Conservation (phyloP, 2,113 vertebrate genomes). For the Esox niger region DNA sequence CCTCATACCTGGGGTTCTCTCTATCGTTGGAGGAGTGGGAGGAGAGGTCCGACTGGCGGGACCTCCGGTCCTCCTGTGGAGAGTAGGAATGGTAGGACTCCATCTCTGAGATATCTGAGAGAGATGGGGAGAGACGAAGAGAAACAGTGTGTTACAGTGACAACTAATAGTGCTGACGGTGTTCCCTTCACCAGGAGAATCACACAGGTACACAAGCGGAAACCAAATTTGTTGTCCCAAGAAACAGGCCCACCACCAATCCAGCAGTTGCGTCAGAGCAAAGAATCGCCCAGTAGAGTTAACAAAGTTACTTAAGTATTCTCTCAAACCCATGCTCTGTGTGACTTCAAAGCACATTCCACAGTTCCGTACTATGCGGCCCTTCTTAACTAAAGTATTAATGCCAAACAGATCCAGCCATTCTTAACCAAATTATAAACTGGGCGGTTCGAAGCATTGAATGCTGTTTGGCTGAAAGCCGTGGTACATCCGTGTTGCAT, state of each 20-base stretch:
- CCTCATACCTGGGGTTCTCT: constrained; percentile 76
- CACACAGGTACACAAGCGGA: constrained; percentile 5
- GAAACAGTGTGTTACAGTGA: constrained; percentile 2
- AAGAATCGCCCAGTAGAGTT: constrained; percentile 1
- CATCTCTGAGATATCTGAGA: constrained; percentile 89
- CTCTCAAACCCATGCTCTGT: constrained; percentile 7
- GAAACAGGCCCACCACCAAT: constrained; percentile 32
- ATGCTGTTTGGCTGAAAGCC: no score
- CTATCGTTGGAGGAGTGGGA: constrained; percentile 89
- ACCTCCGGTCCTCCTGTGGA: constrained; percentile 80
- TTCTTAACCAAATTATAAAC: no score
- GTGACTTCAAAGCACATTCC: no score
- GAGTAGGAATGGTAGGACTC: constrained; percentile 90
- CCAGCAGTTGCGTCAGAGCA: constrained; percentile 8
- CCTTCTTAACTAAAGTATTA: background rate
- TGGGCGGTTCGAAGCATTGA: no score
- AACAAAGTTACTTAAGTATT: background rate
- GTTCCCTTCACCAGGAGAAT: constrained; percentile 3
- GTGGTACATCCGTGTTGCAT: no score
- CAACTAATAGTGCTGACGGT: background rate
- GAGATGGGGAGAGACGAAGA: constrained; percentile 28
- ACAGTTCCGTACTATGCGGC: background rate
- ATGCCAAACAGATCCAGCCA: no score
- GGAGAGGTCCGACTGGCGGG: constrained; percentile 84
- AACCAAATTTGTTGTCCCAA: constrained; percentile 30